Percentiles rank a stretch among this genome's conserved stretches.
Evolutionary conservation across 2,888 invertebrate species (phyloP).

Genomic region (Crossocerus cetratus): DNA sequence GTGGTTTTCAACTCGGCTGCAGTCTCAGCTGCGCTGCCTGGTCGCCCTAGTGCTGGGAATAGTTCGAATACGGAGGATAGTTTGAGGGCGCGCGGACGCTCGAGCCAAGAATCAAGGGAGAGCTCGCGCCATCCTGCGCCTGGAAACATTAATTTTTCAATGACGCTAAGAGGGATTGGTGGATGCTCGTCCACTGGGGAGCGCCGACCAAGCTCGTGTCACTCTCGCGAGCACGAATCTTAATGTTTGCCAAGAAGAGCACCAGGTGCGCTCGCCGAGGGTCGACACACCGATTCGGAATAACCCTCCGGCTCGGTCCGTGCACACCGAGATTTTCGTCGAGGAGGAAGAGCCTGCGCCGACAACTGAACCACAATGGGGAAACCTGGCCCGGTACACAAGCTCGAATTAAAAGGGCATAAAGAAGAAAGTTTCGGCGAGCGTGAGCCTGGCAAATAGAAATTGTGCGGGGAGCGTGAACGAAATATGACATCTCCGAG

Average conservation of each 20-base stretch:
- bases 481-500: background rate
- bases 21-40: background rate
- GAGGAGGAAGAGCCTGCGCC: conserved; percentile 16
- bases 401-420: background rate
- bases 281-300: background rate
- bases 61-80: too few species aligned
- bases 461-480: conserved; percentile 11
- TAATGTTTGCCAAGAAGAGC: conserved; percentile 34
- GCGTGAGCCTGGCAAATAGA: background rate
- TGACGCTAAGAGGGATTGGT: background rate
- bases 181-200: conserved; percentile 9
- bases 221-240: conserved; percentile 27
- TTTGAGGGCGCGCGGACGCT: too few species aligned
- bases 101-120: too few species aligned
- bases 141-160: too few species aligned
- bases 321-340: conserved; percentile 17
- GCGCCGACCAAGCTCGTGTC: conserved; percentile 12
- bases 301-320: background rate
- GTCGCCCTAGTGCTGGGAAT: too few species aligned
- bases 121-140: too few species aligned
- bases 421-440: background rate
- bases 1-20: background rate
- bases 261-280: conserved; percentile 9
- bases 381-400: conserved; percentile 10
- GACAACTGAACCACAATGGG: conserved; percentile 26